Evolutionary conservation across 2,113 vertebrate species (phyloP).

Genomic region (Pollimyrus isidori): DNA sequence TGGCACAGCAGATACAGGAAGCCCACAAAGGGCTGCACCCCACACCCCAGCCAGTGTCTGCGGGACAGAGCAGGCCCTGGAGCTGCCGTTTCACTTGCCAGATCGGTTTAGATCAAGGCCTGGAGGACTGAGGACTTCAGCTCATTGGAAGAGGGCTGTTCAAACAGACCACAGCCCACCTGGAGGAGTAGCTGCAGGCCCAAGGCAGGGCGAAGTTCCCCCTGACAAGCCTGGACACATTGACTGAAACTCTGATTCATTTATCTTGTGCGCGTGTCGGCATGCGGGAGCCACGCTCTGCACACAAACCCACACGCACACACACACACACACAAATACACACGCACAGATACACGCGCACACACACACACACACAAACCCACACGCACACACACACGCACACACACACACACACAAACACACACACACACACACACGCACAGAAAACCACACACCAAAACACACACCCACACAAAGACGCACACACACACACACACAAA

Average conservation of each 20-base stretch:
- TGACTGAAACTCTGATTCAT: slow-evolving; percentile 48
- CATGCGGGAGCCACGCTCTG: slow-evolving; percentile 10
- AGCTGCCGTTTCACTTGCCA: background rate
- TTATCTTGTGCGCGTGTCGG: background rate
- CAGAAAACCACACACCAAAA: background rate
- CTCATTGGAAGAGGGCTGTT: slow-evolving; percentile 29
- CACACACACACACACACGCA: background rate
- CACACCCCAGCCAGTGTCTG: background rate
- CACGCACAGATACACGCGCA: no score
- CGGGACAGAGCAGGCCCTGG: background rate
- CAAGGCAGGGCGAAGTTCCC: background rate
- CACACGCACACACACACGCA: background rate
- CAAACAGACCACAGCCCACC: slow-evolving; percentile 30
- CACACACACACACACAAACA: background rate
- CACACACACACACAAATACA: background rate
- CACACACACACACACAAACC: background rate
- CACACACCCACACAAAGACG: background rate
- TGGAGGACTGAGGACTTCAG: slow-evolving; percentile 21
- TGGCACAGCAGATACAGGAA: background rate
- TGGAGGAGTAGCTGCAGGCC: slow-evolving; percentile 25
- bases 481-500: background rate
- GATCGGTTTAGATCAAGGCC: slow-evolving; percentile 21
- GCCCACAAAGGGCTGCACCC: background rate
- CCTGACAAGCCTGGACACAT: slow-evolving; percentile 52
- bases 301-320: background rate